Evolutionary conservation across 1,140 invertebrate genomes (phyloP), one percentile per base, ranked within the genome.

Genomic region (Lepidurus arcticus): DNA sequence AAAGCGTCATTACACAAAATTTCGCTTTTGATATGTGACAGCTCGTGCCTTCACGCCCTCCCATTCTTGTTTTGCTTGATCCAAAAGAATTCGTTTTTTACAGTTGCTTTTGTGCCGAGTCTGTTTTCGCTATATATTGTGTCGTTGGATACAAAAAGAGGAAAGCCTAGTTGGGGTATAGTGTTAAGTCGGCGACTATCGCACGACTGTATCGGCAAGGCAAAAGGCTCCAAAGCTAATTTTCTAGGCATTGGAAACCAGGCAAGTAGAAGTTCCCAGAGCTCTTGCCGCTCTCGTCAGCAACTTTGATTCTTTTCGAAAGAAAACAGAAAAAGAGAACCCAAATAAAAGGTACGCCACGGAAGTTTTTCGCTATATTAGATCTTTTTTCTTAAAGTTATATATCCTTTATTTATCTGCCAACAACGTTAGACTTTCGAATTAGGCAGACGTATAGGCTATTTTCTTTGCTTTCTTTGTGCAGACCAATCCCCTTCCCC

Each of bases 201-300:
- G 13, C 1, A 65, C n/a, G 13, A 65, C 6, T 16, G 53, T 65
- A 65, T 65, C 53, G 53, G 53, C 53, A 21, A 16, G 13, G 53
- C 16, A 16, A 65, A 65, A 65, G 34, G 53, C 53, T 65, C 53
- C 9, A 13, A 65, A 65, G 53, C 53, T 13, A 65, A 65, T 65
- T 65, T 65, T 65, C 53, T 16, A 65, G 21, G 13, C 53, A 65
- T 65, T 65, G 53, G 53, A 65, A 65, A 65, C 53, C 13, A 65
- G 53, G 21, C 2, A 65, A 65, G 53, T 65, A 21, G 53, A 65
- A 65, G 53, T 21, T 65, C 21, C 16, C 21, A 21, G 13, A 65
- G 53, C n/a, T 65, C 53, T 65, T 65, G 7, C 53, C 21, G 13
- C 16, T 13, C 13, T 65, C 53, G 53, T 65, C 53, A 65, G 53